Conservation (phyloP, 2,888 invertebrate species). For the Eupithecia dodoneata region DNA sequence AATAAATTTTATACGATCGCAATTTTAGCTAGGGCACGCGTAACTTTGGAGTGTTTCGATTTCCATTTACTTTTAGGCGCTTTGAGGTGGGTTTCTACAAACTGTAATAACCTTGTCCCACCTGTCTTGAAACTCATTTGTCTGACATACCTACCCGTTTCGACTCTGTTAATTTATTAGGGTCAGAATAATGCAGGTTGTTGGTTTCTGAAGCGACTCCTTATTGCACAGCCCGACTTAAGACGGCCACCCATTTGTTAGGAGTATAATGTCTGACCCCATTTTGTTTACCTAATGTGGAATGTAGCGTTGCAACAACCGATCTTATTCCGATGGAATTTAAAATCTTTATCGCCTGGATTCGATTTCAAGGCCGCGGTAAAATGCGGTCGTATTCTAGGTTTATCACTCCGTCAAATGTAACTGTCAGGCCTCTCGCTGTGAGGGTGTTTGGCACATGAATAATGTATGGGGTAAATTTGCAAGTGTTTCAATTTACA, state of each 20-base stretch:
- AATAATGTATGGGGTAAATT: conserved; percentile 83
- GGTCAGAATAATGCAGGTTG: conserved; percentile 82
- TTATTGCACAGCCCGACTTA: conserved; percentile 77
- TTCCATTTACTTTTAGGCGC: not conserved
- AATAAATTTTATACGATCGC: conserved; percentile 8
- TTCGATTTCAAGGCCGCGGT: conserved; percentile 49
- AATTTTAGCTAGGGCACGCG: not conserved
- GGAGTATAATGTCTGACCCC: conserved; percentile 80
- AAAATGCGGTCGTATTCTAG: conserved; percentile 45
- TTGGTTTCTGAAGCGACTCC: conserved; percentile 76
- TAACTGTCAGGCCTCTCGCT: conserved; percentile 65
- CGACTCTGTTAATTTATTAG: conserved; percentile 81
- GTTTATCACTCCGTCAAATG: conserved; percentile 67
- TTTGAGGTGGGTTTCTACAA: not conserved
- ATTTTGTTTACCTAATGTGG: conserved; percentile 70
- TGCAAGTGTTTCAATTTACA: conserved; percentile 85
- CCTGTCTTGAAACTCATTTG: conserved; percentile 71
- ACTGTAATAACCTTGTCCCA: conserved; percentile 40
- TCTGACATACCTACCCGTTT: conserved; percentile 73
- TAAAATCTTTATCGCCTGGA: conserved; percentile 42
- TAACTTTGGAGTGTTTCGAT: not conserved
- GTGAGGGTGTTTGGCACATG: conserved; percentile 77
- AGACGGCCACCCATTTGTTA: conserved; percentile 78
- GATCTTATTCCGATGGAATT: conserved; percentile 45
- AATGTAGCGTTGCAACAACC: conserved; percentile 43